Conservation (phyloP, 2,888 invertebrate genomes). For the Thera obeliscata region DNA sequence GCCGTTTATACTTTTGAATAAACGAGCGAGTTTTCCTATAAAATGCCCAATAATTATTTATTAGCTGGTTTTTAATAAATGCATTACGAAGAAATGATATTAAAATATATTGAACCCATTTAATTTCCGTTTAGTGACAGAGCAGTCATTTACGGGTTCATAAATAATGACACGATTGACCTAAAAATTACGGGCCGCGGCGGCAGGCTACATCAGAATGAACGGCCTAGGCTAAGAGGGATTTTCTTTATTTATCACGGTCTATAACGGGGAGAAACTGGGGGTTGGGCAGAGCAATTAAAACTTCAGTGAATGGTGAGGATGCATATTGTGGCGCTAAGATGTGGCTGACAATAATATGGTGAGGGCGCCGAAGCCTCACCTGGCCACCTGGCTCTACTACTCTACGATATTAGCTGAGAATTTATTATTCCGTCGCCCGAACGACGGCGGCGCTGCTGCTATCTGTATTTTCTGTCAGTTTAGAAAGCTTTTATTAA, state of each 20-base stretch:
- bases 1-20: background rate
- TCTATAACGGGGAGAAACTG: slow-evolving; percentile 24
- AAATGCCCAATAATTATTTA: background rate
- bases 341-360: slow-evolving; percentile 36
- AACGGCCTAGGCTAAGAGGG: slow-evolving; percentile 33
- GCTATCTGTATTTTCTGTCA: slow-evolving; percentile 31
- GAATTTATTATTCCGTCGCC: slow-evolving; percentile 48
- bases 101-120: slow-evolving; percentile 51
- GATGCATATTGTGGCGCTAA: slow-evolving; percentile 43
- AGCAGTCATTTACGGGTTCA: slow-evolving; percentile 47
- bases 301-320: slow-evolving; percentile 41
- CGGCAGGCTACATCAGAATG: slow-evolving; percentile 31
- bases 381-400: slow-evolving; percentile 24
- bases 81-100: slow-evolving; percentile 45
- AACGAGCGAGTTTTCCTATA: background rate
- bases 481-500: slow-evolving; percentile 24
- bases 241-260: slow-evolving; percentile 46
- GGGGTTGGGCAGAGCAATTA: slow-evolving; percentile 45
- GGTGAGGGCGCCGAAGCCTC: slow-evolving; percentile 23
- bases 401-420: slow-evolving; percentile 50
- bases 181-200: slow-evolving; percentile 42
- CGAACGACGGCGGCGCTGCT: slow-evolving; percentile 23
- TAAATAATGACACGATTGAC: slow-evolving; percentile 52
- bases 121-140: slow-evolving; percentile 55
- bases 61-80: slow-evolving; percentile 22